Evolutionary conservation across 2,888 invertebrate genomes (phyloP).

Genomic region (Synanthedon andrenaeformis): DNA sequence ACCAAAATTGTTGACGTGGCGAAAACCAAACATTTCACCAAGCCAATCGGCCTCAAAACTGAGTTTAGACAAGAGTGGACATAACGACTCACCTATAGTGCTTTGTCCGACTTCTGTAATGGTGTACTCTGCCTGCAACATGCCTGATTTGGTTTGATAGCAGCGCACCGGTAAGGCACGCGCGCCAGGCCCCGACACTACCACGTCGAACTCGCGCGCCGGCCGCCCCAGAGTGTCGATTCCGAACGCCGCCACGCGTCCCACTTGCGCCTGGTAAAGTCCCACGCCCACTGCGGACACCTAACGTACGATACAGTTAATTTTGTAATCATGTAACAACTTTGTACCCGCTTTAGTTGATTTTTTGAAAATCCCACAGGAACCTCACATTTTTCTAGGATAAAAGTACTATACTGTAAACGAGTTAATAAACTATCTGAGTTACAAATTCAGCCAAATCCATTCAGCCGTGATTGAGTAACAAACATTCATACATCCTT

Average conservation of each 20-base stretch:
- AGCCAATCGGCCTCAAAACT: no score
- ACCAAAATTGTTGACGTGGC: no score
- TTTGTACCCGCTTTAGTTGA: not conserved
- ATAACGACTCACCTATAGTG: conserved; percentile 65
- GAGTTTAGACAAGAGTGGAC: no score
- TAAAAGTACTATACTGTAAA: no score
- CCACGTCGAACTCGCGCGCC: conserved; percentile 91
- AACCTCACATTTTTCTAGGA: no score
- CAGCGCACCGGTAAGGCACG: conserved; percentile 90
- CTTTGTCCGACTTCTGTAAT: conserved; percentile 81
- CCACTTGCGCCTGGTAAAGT: conserved; percentile 86
- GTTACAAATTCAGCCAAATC: no score
- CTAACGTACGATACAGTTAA: conserved; percentile 9
- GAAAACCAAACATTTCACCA: no score
- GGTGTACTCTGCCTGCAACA: conserved; percentile 93
- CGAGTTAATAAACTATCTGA: no score
- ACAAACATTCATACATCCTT: no score
- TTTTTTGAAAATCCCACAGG: no score
- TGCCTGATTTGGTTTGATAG: conserved; percentile 96
- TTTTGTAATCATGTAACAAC: not conserved
- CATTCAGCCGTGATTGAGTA: no score
- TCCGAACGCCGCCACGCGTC: conserved; percentile 86
- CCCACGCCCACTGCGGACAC: conserved; percentile 84
- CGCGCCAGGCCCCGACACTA: conserved; percentile 84
- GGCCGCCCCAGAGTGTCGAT: conserved; percentile 89